Base-by-base conservation (phyloP, 2,888 invertebrate species). In the Hydrotaea cyrtoneurina region DNA sequence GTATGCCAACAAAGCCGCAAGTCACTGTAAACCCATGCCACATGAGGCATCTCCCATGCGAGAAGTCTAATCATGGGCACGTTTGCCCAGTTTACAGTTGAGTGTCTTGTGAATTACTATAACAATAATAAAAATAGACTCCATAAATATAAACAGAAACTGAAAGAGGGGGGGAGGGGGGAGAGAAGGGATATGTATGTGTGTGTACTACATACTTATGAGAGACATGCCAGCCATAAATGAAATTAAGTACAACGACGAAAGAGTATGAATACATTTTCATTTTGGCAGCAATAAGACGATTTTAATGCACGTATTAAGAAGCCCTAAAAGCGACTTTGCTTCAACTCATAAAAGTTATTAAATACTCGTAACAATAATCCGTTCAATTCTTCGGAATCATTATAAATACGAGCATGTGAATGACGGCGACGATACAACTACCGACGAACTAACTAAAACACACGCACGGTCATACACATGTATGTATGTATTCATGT, bases 291-390 rank as follows among this genome's bases (percentile, higher is more conserved):
- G 59, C 59, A 59, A 26, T 59, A 59, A 59, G 26, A 59, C 23
- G 59, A 59, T 59, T 59, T 55, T 26, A 59, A 59, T 59, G 15
- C 26, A 23, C 26, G 23, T 26, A 59, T 26, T 59, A 59, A 59
- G 23, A 50, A 39, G 1, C 39, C 50, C 50, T 50, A 50, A 11
- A 39, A 10, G 7, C 15, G 59, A 15, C 26, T 59, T 59, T 2
- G 23, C 59, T 59, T 59, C 23, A 23, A 59, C 26, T 26, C 26
- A 15, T 59, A 59, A 59, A 59, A 59, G 59, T 59, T 59, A 59
- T 59, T 59, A 59, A 59, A 59, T 59, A 59, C 59, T 59, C 59
- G 23, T 26, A 59, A 23, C 21, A 59, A 21, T 59, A 59, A 59
- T 59, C 59, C 59, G 59, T 59, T 59, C 59, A 13, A 59, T 59